These are phyloP conservation scores for Syngnathus floridae DNA, from an alignment of 2,113 vertebrate species.

Conservation along the genomic window DNA sequence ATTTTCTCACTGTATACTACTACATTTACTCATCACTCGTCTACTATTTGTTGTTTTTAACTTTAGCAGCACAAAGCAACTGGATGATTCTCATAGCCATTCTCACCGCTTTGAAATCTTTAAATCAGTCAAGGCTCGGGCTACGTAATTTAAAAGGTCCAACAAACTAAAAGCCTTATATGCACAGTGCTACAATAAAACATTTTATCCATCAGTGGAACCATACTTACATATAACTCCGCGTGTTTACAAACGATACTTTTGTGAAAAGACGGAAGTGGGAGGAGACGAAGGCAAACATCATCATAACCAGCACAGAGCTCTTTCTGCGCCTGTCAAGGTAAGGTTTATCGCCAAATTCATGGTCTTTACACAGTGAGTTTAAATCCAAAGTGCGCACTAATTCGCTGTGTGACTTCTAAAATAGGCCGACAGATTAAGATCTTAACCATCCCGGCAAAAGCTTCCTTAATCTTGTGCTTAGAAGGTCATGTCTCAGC, in stretches of 20 bases:
- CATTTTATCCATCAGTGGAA: background rate
- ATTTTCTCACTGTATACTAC: too few species aligned
- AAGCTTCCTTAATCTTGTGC: slow-evolving; percentile 52
- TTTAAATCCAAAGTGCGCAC: slow-evolving; percentile 46
- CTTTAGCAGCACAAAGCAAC: too few species aligned
- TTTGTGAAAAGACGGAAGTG: slow-evolving; percentile 64
- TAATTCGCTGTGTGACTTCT: slow-evolving; percentile 36
- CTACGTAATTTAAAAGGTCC: background rate
- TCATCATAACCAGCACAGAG: slow-evolving; percentile 16
- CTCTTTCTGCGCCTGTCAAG: slow-evolving; percentile 44
- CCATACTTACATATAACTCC: background rate
- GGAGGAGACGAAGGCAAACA: slow-evolving; percentile 59
- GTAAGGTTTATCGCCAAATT: slow-evolving; percentile 52
- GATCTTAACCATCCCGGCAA: slow-evolving; percentile 59
- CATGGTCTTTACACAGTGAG: slow-evolving; percentile 17
- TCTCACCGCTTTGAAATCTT: background rate
- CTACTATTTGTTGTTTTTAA: too few species aligned
- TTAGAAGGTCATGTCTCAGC: slow-evolving; percentile 69
- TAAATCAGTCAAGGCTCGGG: background rate
- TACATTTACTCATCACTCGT: too few species aligned
- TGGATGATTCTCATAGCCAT: too few species aligned
- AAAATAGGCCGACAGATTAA: slow-evolving; percentile 61
- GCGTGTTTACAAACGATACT: slow-evolving; percentile 23
- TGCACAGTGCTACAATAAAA: background rate
- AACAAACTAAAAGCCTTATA: background rate